A percentile compares a stretch with the other conserved stretches of the same genome.
Evolutionary conservation across 2,888 invertebrate genomes (phyloP).

Genomic region (Agriopis aurantiaria): DNA sequence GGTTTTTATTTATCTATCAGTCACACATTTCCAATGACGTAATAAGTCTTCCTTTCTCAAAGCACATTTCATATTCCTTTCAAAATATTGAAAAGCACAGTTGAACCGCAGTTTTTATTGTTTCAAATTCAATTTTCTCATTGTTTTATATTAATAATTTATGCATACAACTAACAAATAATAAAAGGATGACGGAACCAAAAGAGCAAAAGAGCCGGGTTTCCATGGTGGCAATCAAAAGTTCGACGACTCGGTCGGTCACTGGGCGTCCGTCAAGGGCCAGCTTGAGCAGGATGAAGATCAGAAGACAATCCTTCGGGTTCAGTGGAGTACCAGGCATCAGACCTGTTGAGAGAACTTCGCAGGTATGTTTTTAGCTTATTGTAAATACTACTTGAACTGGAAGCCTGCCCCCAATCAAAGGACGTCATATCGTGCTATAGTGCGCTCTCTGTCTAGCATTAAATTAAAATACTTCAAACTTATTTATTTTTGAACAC

Average conservation of each 20-base stretch:
- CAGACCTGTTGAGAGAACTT: conserved; percentile 64
- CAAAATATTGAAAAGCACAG: no score
- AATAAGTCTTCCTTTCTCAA: no score
- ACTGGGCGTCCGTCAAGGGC: not conserved
- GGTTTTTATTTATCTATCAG: no score
- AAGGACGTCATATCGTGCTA: no score
- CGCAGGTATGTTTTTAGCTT: conserved; percentile 56
- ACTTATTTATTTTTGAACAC: no score
- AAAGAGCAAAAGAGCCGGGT: conserved; percentile 57
- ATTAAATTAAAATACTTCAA: no score
- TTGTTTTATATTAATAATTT: no score
- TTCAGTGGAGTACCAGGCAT: conserved; percentile 68
- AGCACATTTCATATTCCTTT: no score
- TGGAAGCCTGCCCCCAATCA: not conserved
- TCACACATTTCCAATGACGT: no score
- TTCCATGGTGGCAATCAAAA: conserved; percentile 54
- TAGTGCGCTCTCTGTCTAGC: no score
- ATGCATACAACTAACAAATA: not conserved
- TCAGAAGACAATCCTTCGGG: conserved; percentile 68
- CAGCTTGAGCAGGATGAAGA: conserved; percentile 60
- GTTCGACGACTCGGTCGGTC: conserved; percentile 50
- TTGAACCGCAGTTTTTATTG: no score
- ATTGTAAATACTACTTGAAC: not conserved
- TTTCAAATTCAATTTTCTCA: no score
- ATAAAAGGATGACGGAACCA: conserved; percentile 36